Base-by-base conservation (phyloP, 2,888 invertebrate species). In the Neoaliturus tenellus region DNA sequence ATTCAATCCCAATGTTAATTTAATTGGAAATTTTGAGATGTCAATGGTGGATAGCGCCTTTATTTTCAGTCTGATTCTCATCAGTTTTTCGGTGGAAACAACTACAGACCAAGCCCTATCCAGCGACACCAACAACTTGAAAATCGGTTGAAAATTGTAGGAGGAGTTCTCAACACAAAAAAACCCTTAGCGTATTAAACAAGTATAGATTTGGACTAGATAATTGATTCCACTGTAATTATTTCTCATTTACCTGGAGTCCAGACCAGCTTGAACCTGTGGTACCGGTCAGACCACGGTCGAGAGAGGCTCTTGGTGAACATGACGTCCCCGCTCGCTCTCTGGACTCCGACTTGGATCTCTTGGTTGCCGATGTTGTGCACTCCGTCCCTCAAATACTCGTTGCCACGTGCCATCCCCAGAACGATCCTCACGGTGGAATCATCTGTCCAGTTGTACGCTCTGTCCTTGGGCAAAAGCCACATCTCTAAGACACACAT, bases 381-480 rank as follows among this genome's bases (percentile, higher is more conserved):
- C 23, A 2, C 44, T 8, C 10, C 44, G 44, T 75, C 73, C 35
- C 28, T 25, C n/a, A 75, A 44, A 0, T 17, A 44, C 14, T 14
- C 4, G 28, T 75, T 75, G 28, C 73, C 73, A 3, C 73, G 73
- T 17, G 73, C 44, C 73, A 75, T 41, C 39, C 44, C 73, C 48
- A 75, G 2, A 5, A 75, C 73, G 2, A 75, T 44, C 44, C 20
- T 44, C 23, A 23, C 48, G 1, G 73, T 23, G 0, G 35, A 12
- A 3, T 8, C 20, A 12, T 41, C 73, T 0, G 28, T 62, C 28
- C 28, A 62, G 28, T 62, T 62, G 73, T 75, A 75, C 0, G 5
- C 17, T n/a, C 73, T 35, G 44, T 75, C 44, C 73, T 75, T 75
- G 44, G 73, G 73, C 41, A 75, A 44, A 35, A 75, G 44, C 73